Percentiles rank a stretch among this genome's conserved stretches.
These are phyloP conservation scores for Pangasius krempfi DNA, from an alignment of 2,797 vertebrate species.

Conservation along the genomic window DNA sequence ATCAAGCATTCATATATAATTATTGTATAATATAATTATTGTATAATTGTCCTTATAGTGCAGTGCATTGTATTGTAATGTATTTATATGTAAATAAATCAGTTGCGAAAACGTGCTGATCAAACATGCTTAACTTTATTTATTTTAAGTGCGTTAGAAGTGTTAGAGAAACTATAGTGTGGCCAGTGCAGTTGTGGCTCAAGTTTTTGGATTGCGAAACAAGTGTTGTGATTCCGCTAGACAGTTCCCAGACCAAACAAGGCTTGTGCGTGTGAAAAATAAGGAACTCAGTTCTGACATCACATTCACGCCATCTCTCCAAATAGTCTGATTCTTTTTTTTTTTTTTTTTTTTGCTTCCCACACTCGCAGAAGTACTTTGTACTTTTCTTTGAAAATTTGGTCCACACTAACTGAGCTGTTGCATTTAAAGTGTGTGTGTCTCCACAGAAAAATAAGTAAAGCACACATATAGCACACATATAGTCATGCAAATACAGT, in stretches of 20 bases:
- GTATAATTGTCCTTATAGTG: not conserved
- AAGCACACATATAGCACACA: not conserved
- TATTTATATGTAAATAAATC: not conserved
- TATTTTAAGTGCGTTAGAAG: not conserved
- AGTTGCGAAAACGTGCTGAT: not conserved
- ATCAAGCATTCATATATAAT: slow-evolving; percentile 4
- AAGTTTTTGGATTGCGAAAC: slow-evolving; percentile 8
- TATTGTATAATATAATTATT: too few species aligned
- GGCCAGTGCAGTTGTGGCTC: not conserved
- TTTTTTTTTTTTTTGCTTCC: slow-evolving; percentile 57
- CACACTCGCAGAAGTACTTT: slow-evolving; percentile 65
- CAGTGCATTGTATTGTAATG: not conserved
- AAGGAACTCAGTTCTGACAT: slow-evolving; percentile 71
- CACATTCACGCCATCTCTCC: slow-evolving; percentile 64
- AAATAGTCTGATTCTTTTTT: slow-evolving; percentile 64
- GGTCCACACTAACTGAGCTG: not conserved
- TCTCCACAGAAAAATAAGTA: not conserved
- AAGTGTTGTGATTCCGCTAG: slow-evolving; percentile 30
- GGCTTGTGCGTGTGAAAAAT: slow-evolving; percentile 73
- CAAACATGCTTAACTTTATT: not conserved
- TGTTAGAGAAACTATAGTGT: too few species aligned
- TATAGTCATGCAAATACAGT: not conserved
- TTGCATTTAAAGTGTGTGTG: not conserved
- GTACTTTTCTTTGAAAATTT: slow-evolving; percentile 11
- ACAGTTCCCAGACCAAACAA: slow-evolving; percentile 56